Percentiles rank a stretch among this genome's conserved stretches.
These are phyloP conservation scores for Vesta saturnalis DNA, from an alignment of 2,888 invertebrate species.

Conservation along the genomic window DNA sequence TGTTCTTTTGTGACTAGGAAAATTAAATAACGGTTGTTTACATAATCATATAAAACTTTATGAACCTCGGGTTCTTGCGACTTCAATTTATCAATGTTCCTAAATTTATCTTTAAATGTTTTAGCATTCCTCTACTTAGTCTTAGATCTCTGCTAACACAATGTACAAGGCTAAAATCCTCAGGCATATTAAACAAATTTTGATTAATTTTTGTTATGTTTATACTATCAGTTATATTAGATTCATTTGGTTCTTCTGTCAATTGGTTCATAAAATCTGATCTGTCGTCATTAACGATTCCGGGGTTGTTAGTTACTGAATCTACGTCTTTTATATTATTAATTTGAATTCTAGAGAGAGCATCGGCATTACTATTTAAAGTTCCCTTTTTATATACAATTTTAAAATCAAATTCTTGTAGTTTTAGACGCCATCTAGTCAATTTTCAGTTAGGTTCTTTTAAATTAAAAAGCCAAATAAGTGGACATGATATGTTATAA, in stretches of 20 bases:
- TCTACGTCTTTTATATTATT: too few relatives aligned
- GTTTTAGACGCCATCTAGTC: neutral
- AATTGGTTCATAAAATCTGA: too few relatives aligned
- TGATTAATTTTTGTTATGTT: neutral
- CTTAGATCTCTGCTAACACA: neutral
- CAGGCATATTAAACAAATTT: neutral
- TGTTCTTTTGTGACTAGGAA: neutral
- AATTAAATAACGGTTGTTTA: neutral
- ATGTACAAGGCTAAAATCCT: neutral
- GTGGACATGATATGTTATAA: neutral
- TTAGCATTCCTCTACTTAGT: neutral
- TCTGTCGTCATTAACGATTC: neutral
- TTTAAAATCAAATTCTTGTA: too few relatives aligned
- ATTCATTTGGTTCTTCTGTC: neutral
- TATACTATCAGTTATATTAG: neutral
- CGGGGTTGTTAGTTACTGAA: too few relatives aligned
- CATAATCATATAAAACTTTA: too few relatives aligned
- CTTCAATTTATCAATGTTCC: too few relatives aligned
- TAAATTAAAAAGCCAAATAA: neutral
- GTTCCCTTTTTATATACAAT: too few relatives aligned
- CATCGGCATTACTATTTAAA: too few relatives aligned
- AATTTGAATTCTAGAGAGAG: too few relatives aligned
- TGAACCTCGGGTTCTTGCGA: too few relatives aligned
- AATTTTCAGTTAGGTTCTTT: too few relatives aligned
- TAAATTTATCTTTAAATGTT: too few relatives aligned